A percentile compares a stretch with the other conserved stretches of the same genome.
These are phyloP conservation scores for Dermatophagoides farinae DNA, from an alignment of 1,140 invertebrate species.

Conservation along the genomic window DNA sequence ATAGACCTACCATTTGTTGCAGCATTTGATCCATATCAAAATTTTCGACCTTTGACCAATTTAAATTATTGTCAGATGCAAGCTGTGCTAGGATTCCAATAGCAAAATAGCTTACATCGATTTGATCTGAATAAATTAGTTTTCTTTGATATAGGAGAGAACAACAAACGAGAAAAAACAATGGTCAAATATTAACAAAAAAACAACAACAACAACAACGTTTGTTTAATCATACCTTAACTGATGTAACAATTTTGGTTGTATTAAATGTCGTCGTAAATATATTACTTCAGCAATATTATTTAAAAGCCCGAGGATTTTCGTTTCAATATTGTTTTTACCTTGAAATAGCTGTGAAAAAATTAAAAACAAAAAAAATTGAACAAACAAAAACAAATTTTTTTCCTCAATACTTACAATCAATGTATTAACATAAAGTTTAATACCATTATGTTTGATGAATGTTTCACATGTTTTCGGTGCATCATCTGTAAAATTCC, in stretches of 20 bases:
- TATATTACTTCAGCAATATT: slow-evolving; percentile 54
- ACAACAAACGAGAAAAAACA: not conserved
- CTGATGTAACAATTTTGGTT: slow-evolving; percentile 38
- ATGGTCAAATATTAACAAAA: slow-evolving; percentile 6
- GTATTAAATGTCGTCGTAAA: slow-evolving; percentile 38
- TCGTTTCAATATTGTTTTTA: slow-evolving; percentile 48
- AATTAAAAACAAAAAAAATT: not conserved
- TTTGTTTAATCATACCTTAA: slow-evolving; percentile 28
- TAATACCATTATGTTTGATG: slow-evolving; percentile 43
- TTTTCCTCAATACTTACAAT: slow-evolving; percentile 22
- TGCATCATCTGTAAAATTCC: slow-evolving; percentile 62
- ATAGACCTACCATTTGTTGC: slow-evolving; percentile 22
- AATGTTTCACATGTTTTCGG: slow-evolving; percentile 50
- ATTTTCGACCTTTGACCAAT: slow-evolving; percentile 30
- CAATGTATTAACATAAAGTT: slow-evolving; percentile 44
- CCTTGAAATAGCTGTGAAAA: slow-evolving; percentile 31
- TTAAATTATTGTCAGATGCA: slow-evolving; percentile 36
- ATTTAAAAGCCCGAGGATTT: slow-evolving; percentile 55
- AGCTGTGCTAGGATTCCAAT: slow-evolving; percentile 59
- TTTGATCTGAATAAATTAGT: slow-evolving; percentile 42
- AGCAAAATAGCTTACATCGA: slow-evolving; percentile 62
- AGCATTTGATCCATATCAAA: slow-evolving; percentile 33
- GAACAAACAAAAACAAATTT: not conserved
- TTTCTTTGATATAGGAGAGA: slow-evolving; percentile 19
- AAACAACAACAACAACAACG: slow-evolving; percentile 3